These are phyloP conservation scores for Pyrocephalus nanus DNA, from an alignment of 2,797 vertebrate genomes.

Conservation along the genomic window DNA sequence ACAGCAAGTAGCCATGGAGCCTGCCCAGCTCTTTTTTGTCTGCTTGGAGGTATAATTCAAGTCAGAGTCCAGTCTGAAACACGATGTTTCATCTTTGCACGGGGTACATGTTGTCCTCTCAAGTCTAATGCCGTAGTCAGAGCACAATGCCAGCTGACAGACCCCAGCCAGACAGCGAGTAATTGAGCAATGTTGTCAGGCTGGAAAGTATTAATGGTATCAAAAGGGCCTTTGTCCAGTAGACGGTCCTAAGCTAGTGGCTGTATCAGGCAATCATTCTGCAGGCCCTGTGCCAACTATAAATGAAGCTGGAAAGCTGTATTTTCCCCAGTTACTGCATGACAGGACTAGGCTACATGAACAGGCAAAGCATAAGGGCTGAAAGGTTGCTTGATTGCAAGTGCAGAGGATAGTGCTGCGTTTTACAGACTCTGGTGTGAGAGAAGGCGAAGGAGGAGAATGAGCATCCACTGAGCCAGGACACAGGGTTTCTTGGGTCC, in stretches of 20 bases:
- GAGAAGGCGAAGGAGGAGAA: neutral
- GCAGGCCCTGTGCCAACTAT: neutral
- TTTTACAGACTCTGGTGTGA: neutral
- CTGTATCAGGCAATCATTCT: neutral
- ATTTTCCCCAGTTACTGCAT: neutral
- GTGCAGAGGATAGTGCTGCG: neutral
- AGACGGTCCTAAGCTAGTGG: neutral
- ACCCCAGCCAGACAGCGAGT: neutral
- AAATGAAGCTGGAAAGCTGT: neutral
- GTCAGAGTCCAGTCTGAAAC: neutral
- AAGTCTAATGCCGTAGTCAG: neutral
- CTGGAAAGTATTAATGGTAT: neutral
- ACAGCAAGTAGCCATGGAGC: neutral
- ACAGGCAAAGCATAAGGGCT: neutral
- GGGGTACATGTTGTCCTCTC: neutral
- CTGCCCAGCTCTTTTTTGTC: neutral
- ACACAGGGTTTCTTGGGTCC: neutral
- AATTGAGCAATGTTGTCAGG: neutral
- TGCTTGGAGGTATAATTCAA: neutral
- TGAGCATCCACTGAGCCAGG: neutral
- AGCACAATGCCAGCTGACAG: rapidly evolving
- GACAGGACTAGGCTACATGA: neutral
- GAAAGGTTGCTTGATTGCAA: neutral
- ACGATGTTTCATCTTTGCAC: neutral
- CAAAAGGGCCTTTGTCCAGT: constrained; percentile 13